Evolutionary conservation across 2,797 vertebrate species (phyloP).

Genomic region (Salarias fasciatus): DNA sequence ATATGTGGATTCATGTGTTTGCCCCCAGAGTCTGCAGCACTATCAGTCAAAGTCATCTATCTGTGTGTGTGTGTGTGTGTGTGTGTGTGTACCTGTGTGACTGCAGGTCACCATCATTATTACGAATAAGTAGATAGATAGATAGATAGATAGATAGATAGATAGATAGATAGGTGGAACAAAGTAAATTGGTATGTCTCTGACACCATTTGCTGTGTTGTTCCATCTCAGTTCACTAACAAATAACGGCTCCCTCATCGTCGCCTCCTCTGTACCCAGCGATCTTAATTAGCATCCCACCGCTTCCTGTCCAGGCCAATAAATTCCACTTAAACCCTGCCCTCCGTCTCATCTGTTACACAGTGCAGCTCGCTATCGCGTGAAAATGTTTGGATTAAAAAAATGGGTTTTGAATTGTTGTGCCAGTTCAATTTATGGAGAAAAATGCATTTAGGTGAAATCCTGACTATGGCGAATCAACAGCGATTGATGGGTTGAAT

Average conservation of each 20-base stretch:
- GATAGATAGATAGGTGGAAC: conserved; percentile 21
- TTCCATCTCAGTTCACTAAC: conserved; percentile 21
- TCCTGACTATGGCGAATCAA: conserved; percentile 1
- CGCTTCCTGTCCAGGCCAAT: conserved; percentile 29
- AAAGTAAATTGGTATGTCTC: conserved; percentile 10
- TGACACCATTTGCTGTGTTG: conserved; percentile 16
- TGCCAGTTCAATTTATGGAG: background rate
- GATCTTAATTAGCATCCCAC: conserved; percentile 41
- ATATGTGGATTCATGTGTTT: conserved; percentile 47
- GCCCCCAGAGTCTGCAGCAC: conserved; percentile 30
- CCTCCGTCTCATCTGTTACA: conserved; percentile 17
- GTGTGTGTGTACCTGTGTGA: conserved; percentile 14
- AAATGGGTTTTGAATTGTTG: background rate
- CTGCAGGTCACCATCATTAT: conserved; percentile 8
- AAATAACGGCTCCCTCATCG: conserved; percentile 20
- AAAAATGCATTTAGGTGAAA: background rate
- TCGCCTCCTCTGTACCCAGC: background rate
- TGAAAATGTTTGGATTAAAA: conserved; percentile 4
- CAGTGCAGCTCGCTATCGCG: background rate
- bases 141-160: conserved; percentile 4
- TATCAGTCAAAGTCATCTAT: conserved; percentile 24
- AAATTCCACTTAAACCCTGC: conserved; percentile 30
- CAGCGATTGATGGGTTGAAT: background rate
- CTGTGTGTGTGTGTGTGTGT: conserved; percentile 6
- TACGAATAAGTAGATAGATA: background rate